Percentiles rank a stretch among this genome's conserved stretches.
Evolutionary conservation across 2,113 vertebrate species (phyloP).

Genomic region (Bagarius yarrelli): DNA sequence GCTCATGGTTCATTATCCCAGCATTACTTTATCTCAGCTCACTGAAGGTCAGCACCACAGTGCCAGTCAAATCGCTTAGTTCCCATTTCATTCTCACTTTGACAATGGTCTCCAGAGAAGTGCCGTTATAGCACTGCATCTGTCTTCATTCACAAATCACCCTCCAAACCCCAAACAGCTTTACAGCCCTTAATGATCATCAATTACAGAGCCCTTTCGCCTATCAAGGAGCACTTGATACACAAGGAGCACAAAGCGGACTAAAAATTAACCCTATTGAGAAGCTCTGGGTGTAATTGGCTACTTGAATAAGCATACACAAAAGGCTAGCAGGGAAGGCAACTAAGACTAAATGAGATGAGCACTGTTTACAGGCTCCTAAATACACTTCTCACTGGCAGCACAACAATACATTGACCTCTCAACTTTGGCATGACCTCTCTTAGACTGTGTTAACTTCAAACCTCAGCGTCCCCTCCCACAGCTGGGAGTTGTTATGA

Average conservation of each 20-base stretch:
- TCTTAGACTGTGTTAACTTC: conserved; percentile 68
- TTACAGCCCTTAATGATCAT: conserved; percentile 85
- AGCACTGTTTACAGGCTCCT: conserved; percentile 77
- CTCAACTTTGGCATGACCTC: conserved; percentile 77
- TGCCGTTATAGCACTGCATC: conserved; percentile 61
- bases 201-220: conserved; percentile 78
- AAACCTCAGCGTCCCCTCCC: conserved; percentile 73
- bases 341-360: conserved; percentile 71
- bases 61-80: conserved; percentile 44
- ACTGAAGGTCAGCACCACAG: conserved; percentile 41
- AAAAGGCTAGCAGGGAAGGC: conserved; percentile 67
- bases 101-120: conserved; percentile 47
- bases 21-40: conserved; percentile 35
- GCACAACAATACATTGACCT: conserved; percentile 78
- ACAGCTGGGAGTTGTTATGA: conserved; percentile 80
- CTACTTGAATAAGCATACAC: conserved; percentile 73
- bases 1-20: conserved; percentile 37
- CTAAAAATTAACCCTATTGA: conserved; percentile 81
- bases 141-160: conserved; percentile 80
- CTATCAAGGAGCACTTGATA: conserved; percentile 80
- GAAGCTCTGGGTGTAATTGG: conserved; percentile 73
- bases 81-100: conserved; percentile 50
- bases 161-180: conserved; percentile 77
- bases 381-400: conserved; percentile 64
- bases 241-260: conserved; percentile 69